These are phyloP conservation scores for Drosophila recens DNA, from an alignment of 2,888 invertebrate species.

Conservation along the genomic window DNA sequence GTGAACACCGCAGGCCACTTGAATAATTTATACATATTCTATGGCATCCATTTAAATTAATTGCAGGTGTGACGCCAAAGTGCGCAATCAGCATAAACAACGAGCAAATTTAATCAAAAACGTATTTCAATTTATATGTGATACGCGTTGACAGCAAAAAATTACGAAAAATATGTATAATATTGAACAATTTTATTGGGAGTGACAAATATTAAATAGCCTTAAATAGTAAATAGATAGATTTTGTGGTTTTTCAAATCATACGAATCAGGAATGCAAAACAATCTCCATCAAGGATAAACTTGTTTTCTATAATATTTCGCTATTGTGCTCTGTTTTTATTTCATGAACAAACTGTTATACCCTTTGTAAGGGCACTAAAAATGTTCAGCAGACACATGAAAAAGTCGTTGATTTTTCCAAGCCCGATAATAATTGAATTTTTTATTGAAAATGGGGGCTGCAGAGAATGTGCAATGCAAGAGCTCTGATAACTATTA, in stretches of 20 bases:
- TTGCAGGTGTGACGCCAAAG: constrained; percentile 45
- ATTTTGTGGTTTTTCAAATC: not conserved
- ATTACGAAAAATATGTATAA: not conserved
- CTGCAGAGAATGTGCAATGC: constrained; percentile 6
- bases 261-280: too few species aligned
- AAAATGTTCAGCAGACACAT: constrained; percentile 12
- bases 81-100: constrained; percentile 68
- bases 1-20: constrained; percentile 20
- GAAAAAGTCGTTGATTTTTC: constrained; percentile 13
- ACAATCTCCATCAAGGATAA: not conserved
- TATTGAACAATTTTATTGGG: not conserved
- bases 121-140: constrained; percentile 7
- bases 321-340: not conserved
- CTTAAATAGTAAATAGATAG: not conserved
- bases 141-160: not conserved
- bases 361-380: not conserved
- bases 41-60: constrained; percentile 67
- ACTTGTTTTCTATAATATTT: not conserved
- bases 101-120: constrained; percentile 55
- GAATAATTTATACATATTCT: constrained; percentile 60
- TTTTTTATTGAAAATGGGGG: constrained; percentile 54
- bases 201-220: not conserved
- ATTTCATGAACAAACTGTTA: not conserved
- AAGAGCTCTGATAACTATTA: constrained; percentile 26
- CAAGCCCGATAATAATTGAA: constrained; percentile 65